These are phyloP conservation scores for Bombus balteatus DNA, from an alignment of 1,140 invertebrate species.

Conservation along the genomic window DNA sequence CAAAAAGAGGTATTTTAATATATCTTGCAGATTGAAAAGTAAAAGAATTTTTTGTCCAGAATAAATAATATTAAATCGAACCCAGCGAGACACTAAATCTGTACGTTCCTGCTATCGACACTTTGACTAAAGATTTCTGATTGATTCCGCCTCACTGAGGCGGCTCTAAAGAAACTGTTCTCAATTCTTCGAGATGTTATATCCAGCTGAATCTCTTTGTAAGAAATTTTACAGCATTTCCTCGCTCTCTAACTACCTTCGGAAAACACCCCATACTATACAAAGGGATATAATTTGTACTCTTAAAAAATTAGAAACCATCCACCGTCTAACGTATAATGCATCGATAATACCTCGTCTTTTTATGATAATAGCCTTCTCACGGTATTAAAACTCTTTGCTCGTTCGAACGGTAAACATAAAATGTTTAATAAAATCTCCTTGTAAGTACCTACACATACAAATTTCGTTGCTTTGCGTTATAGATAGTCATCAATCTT, in stretches of 20 bases:
- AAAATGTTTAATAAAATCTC: not conserved
- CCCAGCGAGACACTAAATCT: too few relatives aligned
- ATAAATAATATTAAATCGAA: not conserved
- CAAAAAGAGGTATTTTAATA: too few relatives aligned
- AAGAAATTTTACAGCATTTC: not conserved
- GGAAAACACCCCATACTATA: not conserved
- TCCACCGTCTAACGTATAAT: not conserved
- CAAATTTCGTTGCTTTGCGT: not conserved
- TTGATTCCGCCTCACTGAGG: not conserved
- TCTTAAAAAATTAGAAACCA: constrained; percentile 27
- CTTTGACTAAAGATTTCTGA: not conserved
- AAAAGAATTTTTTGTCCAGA: not conserved
- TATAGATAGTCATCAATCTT: not conserved
- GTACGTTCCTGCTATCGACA: not conserved
- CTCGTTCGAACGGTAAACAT: not conserved
- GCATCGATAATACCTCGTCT: not conserved
- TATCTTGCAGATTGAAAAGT: not conserved
- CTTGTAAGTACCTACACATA: too few relatives aligned
- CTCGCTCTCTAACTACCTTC: not conserved
- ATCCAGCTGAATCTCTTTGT: not conserved
- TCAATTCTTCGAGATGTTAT: not conserved
- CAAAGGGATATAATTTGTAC: not conserved
- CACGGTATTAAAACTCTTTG: constrained; percentile 3
- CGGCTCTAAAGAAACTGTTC: too few relatives aligned
- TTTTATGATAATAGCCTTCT: not conserved